Conservation (phyloP, 2,888 invertebrate species). For the Aspidiotus destructor region DNA sequence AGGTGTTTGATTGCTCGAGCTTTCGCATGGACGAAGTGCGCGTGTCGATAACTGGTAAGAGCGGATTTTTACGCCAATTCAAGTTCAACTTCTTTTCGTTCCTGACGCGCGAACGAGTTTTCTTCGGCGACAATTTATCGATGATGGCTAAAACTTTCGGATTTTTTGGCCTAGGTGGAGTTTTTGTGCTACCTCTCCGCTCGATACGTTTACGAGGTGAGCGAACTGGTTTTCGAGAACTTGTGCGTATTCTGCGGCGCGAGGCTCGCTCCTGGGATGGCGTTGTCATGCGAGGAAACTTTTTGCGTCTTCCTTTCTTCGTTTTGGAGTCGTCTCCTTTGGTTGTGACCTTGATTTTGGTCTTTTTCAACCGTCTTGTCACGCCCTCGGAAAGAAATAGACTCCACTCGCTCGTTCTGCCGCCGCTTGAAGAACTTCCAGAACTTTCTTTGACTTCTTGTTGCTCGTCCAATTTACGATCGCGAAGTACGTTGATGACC, state of each 20-base stretch:
- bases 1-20: neutral
- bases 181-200: neutral
- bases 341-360: neutral
- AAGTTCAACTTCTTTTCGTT: neutral
- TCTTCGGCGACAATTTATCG: too few relatives aligned
- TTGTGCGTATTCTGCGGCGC: too few relatives aligned
- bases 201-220: too few relatives aligned
- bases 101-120: too few relatives aligned
- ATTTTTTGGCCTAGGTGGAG: neutral
- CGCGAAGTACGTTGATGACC: neutral
- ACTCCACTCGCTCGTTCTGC: too few relatives aligned
- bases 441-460: too few relatives aligned
- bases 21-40: neutral
- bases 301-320: neutral
- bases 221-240: too few relatives aligned
- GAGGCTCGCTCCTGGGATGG: neutral
- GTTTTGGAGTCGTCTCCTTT: neutral
- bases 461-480: too few relatives aligned
- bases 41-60: neutral
- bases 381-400: too few relatives aligned
- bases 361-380: neutral
- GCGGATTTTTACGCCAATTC: constrained; percentile 11
- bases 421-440: too few relatives aligned
- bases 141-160: neutral
- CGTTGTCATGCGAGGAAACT: neutral